A percentile compares a stretch with the other conserved stretches of the same genome.
Conservation (phyloP, 2,113 vertebrate species). For the Pycnonotus jocosus region DNA sequence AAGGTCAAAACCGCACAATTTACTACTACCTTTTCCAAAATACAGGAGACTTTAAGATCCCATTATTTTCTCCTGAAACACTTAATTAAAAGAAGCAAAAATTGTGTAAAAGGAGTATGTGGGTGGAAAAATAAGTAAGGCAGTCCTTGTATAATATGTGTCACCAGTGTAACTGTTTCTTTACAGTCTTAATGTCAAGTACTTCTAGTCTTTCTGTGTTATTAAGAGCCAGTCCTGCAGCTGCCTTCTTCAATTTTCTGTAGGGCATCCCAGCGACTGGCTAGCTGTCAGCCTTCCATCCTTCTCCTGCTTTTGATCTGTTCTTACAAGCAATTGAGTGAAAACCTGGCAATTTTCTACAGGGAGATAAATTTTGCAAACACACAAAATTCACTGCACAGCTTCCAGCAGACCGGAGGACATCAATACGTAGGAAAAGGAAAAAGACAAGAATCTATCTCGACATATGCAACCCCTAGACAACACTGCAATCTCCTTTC, state of each 20-base stretch:
- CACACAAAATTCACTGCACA: not conserved
- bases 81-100: constrained; percentile 56
- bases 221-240: not conserved
- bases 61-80: constrained; percentile 49
- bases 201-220: not conserved
- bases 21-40: constrained; percentile 66
- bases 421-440: not conserved
- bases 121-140: constrained; percentile 26
- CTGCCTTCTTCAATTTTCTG: not conserved
- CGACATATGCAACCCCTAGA: not conserved
- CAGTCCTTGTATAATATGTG: not conserved
- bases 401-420: not conserved
- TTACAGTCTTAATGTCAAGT: not conserved
- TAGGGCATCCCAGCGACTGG: not conserved
- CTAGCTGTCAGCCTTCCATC: not conserved
- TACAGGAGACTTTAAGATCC: constrained; percentile 50
- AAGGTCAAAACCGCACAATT: constrained; percentile 63
- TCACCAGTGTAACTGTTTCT: not conserved
- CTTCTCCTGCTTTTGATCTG: not conserved
- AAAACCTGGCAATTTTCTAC: not conserved
- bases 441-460: not conserved
- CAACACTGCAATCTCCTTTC: not conserved
- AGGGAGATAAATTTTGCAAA: not conserved
- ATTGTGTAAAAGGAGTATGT: not conserved
- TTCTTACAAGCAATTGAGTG: not conserved